Conservation (phyloP, 2,888 invertebrate genomes). For the Sisyra nigra region DNA sequence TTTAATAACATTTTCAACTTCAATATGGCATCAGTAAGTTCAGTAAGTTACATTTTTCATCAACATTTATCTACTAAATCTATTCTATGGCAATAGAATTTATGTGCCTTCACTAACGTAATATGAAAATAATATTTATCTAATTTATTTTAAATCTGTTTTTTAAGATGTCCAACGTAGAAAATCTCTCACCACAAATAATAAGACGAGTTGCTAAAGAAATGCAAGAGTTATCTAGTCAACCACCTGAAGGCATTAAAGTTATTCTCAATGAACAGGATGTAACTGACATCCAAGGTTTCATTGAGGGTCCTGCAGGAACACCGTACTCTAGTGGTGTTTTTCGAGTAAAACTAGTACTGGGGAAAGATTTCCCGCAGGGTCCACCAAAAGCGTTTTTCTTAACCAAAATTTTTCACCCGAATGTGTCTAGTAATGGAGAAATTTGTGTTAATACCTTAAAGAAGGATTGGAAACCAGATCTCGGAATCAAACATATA, state of each 20-base stretch:
- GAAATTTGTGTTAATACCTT: slow-evolving; percentile 95
- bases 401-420: slow-evolving; percentile 92
- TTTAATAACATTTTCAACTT: background rate
- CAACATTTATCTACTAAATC: background rate
- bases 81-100: background rate
- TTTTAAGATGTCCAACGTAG: slow-evolving; percentile 71
- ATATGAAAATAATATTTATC: too few species aligned
- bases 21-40: slow-evolving; percentile 2
- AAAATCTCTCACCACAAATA: slow-evolving; percentile 89
- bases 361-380: slow-evolving; percentile 85
- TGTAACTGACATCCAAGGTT: slow-evolving; percentile 84
- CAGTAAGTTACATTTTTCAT: background rate
- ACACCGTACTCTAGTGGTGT: slow-evolving; percentile 83
- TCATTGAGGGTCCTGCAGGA: slow-evolving; percentile 67
- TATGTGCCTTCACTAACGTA: background rate
- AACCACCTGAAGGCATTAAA: slow-evolving; percentile 84
- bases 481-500: slow-evolving; percentile 89
- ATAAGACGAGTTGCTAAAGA: slow-evolving; percentile 77
- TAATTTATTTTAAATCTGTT: too few species aligned
- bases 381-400: slow-evolving; percentile 88
- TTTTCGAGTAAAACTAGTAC: slow-evolving; percentile 76
- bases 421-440: slow-evolving; percentile 84
- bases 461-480: slow-evolving; percentile 92
- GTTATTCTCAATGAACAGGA: slow-evolving; percentile 82
- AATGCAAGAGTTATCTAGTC: slow-evolving; percentile 63